A percentile compares a stretch with the other conserved stretches of the same genome.
Conservation (phyloP, 2,888 invertebrate genomes). For the Cheilosia impressa region DNA sequence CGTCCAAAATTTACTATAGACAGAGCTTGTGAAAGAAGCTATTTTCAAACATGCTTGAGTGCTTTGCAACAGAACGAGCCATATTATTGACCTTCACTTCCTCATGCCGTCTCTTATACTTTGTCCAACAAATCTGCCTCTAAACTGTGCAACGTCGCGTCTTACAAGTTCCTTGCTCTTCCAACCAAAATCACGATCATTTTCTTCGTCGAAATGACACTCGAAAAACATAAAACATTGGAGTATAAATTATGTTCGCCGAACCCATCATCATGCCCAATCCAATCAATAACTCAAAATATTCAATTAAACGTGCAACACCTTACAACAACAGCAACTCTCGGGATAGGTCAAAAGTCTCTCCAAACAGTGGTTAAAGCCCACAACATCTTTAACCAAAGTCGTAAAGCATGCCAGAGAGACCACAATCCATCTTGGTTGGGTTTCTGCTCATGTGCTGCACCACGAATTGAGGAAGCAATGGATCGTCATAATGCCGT, state of each 20-base stretch:
- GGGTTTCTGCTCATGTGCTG: constrained; percentile 9
- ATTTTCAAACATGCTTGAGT: too few species aligned
- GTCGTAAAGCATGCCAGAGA: constrained; percentile 68
- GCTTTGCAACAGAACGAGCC: too few species aligned
- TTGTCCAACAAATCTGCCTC: too few species aligned
- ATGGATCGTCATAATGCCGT: constrained; percentile 27
- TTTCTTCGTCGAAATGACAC: not conserved
- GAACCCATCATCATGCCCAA: constrained; percentile 23
- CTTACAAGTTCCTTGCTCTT: not conserved
- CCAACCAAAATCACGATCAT: not conserved
- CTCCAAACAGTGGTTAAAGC: constrained; percentile 53
- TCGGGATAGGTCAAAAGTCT: constrained; percentile 51
- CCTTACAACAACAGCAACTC: constrained; percentile 18
- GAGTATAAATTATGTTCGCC: constrained; percentile 19
- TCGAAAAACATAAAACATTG: constrained; percentile 5
- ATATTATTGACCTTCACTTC: too few species aligned
- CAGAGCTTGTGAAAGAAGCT: too few species aligned
- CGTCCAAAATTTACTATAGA: too few species aligned
- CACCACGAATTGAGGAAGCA: constrained; percentile 58
- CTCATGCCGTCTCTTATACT: too few species aligned
- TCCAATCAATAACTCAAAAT: constrained; percentile 60
- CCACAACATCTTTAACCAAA: constrained; percentile 59
- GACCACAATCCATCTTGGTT: constrained; percentile 44
- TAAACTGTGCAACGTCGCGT: too few species aligned
- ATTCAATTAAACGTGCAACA: constrained; percentile 52